Evolutionary conservation across 2,888 invertebrate genomes (phyloP).

Genomic region (Prosopocoilus inquinatus): DNA sequence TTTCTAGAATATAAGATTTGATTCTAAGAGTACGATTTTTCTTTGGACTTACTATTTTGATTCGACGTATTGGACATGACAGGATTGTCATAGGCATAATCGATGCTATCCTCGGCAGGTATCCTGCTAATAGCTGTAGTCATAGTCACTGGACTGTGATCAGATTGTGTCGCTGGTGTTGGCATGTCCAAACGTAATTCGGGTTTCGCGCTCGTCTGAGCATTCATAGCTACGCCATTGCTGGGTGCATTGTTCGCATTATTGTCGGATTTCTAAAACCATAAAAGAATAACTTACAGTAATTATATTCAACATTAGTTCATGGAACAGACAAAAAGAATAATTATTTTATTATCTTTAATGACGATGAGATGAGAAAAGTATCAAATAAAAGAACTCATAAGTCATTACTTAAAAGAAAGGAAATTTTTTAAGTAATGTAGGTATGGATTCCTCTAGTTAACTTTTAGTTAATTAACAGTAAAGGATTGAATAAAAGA

Average conservation of each 20-base stretch:
- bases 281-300: not conserved
- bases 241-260: slow-evolving; percentile 24
- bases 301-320: not conserved
- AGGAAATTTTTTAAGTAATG: not conserved
- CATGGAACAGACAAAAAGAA: not conserved
- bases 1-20: too few species aligned
- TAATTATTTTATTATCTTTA: too few species aligned
- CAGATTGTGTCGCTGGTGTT: slow-evolving; percentile 32
- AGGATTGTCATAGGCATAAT: slow-evolving; percentile 78
- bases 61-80: slow-evolving; percentile 69
- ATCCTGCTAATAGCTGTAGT: slow-evolving; percentile 69
- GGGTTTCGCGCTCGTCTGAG: slow-evolving; percentile 16
- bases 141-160: slow-evolving; percentile 55
- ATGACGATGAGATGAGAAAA: too few species aligned
- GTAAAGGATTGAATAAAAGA: too few species aligned
- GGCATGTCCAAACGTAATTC: slow-evolving; percentile 32
- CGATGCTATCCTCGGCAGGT: slow-evolving; percentile 76
- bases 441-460: too few species aligned
- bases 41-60: slow-evolving; percentile 39
- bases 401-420: too few species aligned
- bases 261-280: slow-evolving; percentile 27
- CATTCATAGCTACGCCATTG: slow-evolving; percentile 14
- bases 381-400: not conserved
- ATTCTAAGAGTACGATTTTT: too few species aligned
- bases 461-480: too few species aligned